Percentiles rank a stretch among this genome's conserved stretches.
Conservation (phyloP, 2,888 invertebrate species). For the Eretmocerus hayati region DNA sequence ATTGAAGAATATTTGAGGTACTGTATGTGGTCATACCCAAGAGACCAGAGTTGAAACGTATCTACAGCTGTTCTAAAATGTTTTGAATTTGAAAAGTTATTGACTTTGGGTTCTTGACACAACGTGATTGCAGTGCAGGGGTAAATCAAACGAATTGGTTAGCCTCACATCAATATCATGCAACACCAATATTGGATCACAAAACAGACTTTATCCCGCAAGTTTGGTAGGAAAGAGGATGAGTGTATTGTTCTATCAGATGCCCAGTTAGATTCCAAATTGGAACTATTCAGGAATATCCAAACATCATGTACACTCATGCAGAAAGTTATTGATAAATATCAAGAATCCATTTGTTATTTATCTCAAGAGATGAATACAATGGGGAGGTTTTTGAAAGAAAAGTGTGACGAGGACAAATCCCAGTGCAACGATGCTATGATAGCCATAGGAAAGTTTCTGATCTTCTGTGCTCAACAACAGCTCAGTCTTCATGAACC, state of each 20-base stretch:
- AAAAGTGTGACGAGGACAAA: slow-evolving; percentile 81
- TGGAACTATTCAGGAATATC: slow-evolving; percentile 87
- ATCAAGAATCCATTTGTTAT: slow-evolving; percentile 86
- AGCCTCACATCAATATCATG: no score
- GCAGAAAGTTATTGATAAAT: slow-evolving; percentile 82
- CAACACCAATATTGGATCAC: slow-evolving; percentile 98
- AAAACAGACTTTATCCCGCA: slow-evolving; percentile 87
- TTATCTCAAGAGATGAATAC: slow-evolving; percentile 94
- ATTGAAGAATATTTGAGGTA: no score
- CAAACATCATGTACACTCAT: slow-evolving; percentile 83
- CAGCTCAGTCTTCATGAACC: slow-evolving; percentile 81
- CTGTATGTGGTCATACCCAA: no score
- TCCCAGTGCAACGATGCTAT: slow-evolving; percentile 80
- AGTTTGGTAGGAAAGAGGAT: slow-evolving; percentile 94
- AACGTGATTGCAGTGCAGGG: no score
- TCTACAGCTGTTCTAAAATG: no score
- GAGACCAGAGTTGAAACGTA: no score
- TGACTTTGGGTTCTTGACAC: no score
- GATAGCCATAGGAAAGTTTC: slow-evolving; percentile 74
- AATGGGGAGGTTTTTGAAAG: slow-evolving; percentile 89
- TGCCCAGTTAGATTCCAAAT: slow-evolving; percentile 91
- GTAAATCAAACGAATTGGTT: no score
- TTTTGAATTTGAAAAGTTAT: no score
- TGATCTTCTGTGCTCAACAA: slow-evolving; percentile 87
- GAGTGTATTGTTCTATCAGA: slow-evolving; percentile 94